A percentile compares a stretch with the other conserved stretches of the same genome.
These are phyloP conservation scores for Torymus aiolomorphi DNA, from an alignment of 2,888 invertebrate genomes.

Conservation along the genomic window DNA sequence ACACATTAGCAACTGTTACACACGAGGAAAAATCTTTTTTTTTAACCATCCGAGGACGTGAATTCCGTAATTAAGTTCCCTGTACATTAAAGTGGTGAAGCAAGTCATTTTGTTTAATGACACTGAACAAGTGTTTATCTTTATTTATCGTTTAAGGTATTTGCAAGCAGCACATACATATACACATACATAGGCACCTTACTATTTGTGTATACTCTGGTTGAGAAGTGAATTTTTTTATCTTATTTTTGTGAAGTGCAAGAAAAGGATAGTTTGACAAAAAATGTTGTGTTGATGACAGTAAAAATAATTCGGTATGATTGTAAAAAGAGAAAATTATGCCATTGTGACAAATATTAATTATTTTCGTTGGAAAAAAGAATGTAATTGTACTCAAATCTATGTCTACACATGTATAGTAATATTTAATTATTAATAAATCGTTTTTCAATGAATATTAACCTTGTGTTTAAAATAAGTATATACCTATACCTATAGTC, in stretches of 20 bases:
- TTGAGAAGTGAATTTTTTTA: not conserved
- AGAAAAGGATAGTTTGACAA: not conserved
- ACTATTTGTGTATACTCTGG: not conserved
- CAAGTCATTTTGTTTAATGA: slow-evolving; percentile 3
- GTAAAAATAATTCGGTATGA: no score
- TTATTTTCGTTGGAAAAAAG: slow-evolving; percentile 19
- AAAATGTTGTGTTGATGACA: slow-evolving; percentile 1
- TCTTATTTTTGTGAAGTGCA: not conserved
- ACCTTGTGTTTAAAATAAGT: no score
- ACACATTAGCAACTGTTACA: not conserved
- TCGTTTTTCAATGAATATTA: slow-evolving; percentile 64
- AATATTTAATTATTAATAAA: slow-evolving; percentile 65
- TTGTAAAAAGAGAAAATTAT: not conserved
- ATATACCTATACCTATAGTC: no score
- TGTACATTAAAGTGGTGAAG: not conserved
- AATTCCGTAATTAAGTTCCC: not conserved
- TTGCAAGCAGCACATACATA: not conserved
- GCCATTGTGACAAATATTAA: not conserved
- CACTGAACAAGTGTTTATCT: not conserved
- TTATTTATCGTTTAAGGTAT: not conserved
- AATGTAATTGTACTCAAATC: slow-evolving; percentile 35
- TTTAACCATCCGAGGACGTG: not conserved
- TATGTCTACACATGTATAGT: slow-evolving; percentile 62
- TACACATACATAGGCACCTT: not conserved
- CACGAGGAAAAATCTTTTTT: not conserved